These are phyloP conservation scores for Phaonia tiefii DNA, from an alignment of 2,888 invertebrate genomes.

Conservation along the genomic window DNA sequence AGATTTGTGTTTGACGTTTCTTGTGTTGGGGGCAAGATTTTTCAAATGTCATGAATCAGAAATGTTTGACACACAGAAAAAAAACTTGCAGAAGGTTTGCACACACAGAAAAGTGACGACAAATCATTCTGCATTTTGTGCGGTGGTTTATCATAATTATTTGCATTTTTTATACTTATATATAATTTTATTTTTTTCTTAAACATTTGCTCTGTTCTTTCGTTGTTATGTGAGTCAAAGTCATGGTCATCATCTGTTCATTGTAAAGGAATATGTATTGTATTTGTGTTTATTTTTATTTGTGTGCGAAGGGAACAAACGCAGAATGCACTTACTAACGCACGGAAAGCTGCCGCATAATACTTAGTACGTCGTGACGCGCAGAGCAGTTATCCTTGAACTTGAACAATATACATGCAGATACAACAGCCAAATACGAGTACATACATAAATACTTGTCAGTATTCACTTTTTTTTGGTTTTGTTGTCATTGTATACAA, in stretches of 20 bases:
- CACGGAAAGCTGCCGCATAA: constrained; percentile 8
- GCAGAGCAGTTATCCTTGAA: constrained; percentile 68
- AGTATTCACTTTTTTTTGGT: background rate
- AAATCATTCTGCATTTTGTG: no score
- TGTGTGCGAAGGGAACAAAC: constrained; percentile 29
- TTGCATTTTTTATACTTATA: background rate
- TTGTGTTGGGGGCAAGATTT: no score
- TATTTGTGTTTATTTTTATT: no score
- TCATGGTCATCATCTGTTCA: constrained; percentile 63
- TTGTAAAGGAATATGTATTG: constrained; percentile 35
- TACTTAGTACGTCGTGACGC: constrained; percentile 6
- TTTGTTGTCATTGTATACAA: background rate
- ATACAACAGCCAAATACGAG: background rate
- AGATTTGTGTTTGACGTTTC: no score
- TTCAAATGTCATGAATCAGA: no score
- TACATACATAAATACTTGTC: constrained; percentile 1
- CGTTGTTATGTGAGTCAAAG: constrained; percentile 60
- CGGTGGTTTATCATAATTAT: background rate
- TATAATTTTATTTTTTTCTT: background rate
- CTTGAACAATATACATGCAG: constrained; percentile 48
- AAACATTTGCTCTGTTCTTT: background rate
- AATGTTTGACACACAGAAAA: no score
- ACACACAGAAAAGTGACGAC: no score
- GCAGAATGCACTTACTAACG: constrained; percentile 60
- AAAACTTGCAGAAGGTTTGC: no score